Base-by-base conservation (phyloP, 2,113 vertebrate genomes). In the Ciconia maguari region DNA sequence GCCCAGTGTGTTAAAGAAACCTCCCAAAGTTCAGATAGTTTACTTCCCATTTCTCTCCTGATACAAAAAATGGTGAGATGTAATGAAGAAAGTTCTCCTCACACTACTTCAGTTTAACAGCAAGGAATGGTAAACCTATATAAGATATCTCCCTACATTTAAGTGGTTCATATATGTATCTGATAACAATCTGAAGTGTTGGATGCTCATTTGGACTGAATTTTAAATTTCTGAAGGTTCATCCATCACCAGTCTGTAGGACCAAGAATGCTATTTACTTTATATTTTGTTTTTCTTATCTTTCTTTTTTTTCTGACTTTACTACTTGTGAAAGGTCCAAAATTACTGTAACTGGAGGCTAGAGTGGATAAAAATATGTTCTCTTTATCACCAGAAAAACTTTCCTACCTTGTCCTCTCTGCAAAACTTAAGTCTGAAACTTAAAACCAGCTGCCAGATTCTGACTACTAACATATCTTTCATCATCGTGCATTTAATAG, bases 281-380 rank as follows among this genome's bases (percentile, higher is more conserved):
- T 19, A 11, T 24, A 44, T 89, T 65, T 71, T 76, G 16, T 9
- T 72, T 61, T 75, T 68, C 57, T 76, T 86, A 29, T 34, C 32
- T 83, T 92, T 60, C 16, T 15, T 38, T 48, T 57, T 55, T 41
- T 4, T 0, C 3, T 0, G 0, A 62, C 52, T 84, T 51, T 64
- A 34, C 36, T 74, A 25, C 21, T 80, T 94, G 36, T 65, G 58
- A 80, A 86, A 93, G 16, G 49, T 65, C 10, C 21, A 74, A 90
- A 87, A 65, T 92, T 60, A 92, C 66, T 80, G 44, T 52, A 90
- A 88, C 24, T 74, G 54, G 51, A 93, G 70, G 90, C 18, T 38
- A 76, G 49, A 65, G 5, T 34, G 14, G 34, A 88, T 74, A 80
- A 95, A 92, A 96, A 79, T 15, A 49, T 51, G 30, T 60, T 83